These are phyloP conservation scores for Nasalis larvatus DNA, from an alignment of 2,113 vertebrate genomes.

Conservation along the genomic window DNA sequence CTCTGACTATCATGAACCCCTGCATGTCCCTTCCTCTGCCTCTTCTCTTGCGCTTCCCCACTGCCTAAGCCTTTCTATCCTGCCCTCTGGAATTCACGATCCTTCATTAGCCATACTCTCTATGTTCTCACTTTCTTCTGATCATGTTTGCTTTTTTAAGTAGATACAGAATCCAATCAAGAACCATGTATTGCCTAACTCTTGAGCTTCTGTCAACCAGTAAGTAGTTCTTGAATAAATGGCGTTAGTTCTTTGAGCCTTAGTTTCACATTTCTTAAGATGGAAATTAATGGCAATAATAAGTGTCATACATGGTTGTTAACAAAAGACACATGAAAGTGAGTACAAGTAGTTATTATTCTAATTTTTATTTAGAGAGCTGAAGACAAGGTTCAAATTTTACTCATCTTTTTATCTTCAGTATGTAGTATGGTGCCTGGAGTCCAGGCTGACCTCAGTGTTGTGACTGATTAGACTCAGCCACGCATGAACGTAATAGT, in stretches of 20 bases:
- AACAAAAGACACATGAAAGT: not conserved
- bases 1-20: too few relatives aligned
- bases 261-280: not conserved
- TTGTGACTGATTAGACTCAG: too few relatives aligned
- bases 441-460: not conserved
- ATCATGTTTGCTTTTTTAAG: not conserved
- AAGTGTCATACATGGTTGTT: not conserved
- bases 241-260: not conserved
- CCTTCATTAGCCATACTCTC: not conserved
- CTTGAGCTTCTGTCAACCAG: not conserved
- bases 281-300: not conserved
- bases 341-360: not conserved
- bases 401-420: not conserved
- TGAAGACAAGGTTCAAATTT: not conserved
- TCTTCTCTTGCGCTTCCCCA: not conserved
- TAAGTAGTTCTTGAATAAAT: not conserved
- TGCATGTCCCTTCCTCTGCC: rapidly evolving
- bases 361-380: not conserved
- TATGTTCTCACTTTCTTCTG: not conserved
- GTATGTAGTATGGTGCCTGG: not conserved
- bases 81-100: not conserved
- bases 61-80: not conserved
- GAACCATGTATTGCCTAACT: rapidly evolving
- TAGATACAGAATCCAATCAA: not conserved
- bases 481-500: rapidly evolving